Evolutionary conservation across 2,888 invertebrate species (phyloP), one percentile per base, ranked within the genome.

Genomic region (Cyaniris semiargus): DNA sequence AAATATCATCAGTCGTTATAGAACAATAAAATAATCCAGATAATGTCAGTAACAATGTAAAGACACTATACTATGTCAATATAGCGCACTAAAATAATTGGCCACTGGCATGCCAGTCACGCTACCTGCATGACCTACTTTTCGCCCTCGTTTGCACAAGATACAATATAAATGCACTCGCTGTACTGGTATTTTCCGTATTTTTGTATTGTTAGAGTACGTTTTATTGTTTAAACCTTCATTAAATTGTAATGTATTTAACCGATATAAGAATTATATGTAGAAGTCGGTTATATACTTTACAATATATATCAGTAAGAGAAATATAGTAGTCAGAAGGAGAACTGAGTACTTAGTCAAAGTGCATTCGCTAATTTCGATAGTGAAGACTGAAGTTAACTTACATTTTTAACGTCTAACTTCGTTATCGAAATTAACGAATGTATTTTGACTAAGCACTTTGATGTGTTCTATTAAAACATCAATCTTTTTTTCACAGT

Each of bases 111-210:
- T 21, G 72, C n/a, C 21, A 15, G 72, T 38, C 72, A 72, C 74
- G 74, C 74, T 18, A 53, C 27, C 15, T 53, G 74, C 53, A 74
- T 48, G 74, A 48, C 74, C 74, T 74, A 74, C 48, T 74, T 74
- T 23, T 21, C 2, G 72, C 74, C 27, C 74, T 18, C 53, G 74
- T 74, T 74, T 74, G 18, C 53, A 48, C 15, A 53, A 74, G 48
- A 15, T 74, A 48, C 23, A 74, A 74, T 21, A 21, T 38, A 34
- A 31, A 71, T 72, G 72, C 72, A 72, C 44, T 13, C 4, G 21
- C n/a, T 31, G 66, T 66, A 7, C 15, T 13, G 66, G 21, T 23
- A 72, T 44, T 72, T 71, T 71, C 23, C 38, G 31, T 38, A 27
- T 70, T 27, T 34, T 34, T 21, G 60, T 60, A 21, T 23, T 31